Percentiles rank a stretch among this genome's conserved stretches.
Evolutionary conservation across 2,888 invertebrate species (phyloP).

Genomic region (Theretra japonica): DNA sequence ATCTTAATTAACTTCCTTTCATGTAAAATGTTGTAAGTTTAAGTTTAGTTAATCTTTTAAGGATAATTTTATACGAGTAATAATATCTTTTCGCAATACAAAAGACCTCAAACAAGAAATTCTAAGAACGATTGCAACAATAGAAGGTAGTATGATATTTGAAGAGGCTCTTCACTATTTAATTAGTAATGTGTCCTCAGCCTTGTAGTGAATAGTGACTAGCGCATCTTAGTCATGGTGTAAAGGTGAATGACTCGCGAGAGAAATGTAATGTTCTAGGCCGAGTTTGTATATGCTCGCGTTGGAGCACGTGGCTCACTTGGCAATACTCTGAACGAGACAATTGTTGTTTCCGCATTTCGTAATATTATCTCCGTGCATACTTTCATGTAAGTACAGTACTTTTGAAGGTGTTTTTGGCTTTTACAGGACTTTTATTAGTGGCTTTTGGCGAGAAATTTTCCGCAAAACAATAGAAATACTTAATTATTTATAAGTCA

Average conservation of each 20-base stretch:
- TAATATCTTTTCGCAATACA: background rate
- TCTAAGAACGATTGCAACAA: slow-evolving; percentile 8
- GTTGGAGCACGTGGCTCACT: slow-evolving; percentile 18
- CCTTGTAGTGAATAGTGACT: slow-evolving; percentile 1
- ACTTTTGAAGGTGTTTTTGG: background rate
- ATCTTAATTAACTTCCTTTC: background rate
- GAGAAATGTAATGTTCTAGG: slow-evolving; percentile 26
- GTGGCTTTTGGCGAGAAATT: no score
- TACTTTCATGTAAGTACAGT: background rate
- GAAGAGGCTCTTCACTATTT: slow-evolving; percentile 19
- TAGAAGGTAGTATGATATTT: slow-evolving; percentile 5
- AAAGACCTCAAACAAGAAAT: background rate
- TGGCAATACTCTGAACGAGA: slow-evolving; percentile 6
- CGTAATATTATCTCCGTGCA: background rate
- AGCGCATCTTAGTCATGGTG: slow-evolving; percentile 24
- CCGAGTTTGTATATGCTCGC: background rate
- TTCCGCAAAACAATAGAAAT: no score
- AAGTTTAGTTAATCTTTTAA: background rate
- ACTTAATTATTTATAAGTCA: no score
- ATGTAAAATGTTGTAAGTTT: no score
- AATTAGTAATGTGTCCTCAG: slow-evolving; percentile 24
- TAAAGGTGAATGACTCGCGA: slow-evolving; percentile 25
- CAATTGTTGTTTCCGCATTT: slow-evolving; percentile 1
- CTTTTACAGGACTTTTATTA: background rate
- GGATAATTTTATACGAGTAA: background rate